phyloP scores from a whole-genome alignment of 2,888 invertebrate species.

The Ormyrus labotus region DNA sequence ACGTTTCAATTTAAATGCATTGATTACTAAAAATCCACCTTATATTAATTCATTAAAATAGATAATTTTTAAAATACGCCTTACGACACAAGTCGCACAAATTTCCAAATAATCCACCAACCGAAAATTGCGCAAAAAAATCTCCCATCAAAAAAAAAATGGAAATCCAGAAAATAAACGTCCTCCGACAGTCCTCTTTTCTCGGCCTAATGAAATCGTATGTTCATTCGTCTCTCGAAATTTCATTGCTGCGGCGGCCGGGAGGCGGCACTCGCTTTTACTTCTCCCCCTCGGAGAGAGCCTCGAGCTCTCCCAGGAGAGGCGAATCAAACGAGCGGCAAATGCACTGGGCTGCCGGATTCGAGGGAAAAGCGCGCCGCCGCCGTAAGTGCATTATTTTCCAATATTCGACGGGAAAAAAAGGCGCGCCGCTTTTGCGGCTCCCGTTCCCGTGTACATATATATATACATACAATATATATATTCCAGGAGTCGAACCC shows the following conservation, averaged over 20 bases:
- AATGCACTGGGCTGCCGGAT: conserved; percentile 37
- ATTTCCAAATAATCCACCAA: too few relatives aligned
- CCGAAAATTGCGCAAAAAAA: conserved; percentile 1
- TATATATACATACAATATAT: too few relatives aligned
- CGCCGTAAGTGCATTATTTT: conserved; percentile 72
- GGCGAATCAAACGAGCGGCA: conserved; percentile 56
- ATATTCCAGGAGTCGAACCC: conserved; percentile 45
- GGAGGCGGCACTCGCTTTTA: conserved; percentile 1
- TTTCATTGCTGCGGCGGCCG: conserved; percentile 27
- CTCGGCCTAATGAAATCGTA: conserved; percentile 45
- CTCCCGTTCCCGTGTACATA: background rate
- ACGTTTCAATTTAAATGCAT: too few relatives aligned
- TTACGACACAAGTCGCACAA: too few relatives aligned
- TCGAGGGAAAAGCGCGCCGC: conserved; percentile 12
- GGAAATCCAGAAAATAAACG: conserved; percentile 39
- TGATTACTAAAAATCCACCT: too few relatives aligned
- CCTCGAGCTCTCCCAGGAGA: conserved; percentile 50
- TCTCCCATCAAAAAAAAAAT: conserved; percentile 41
- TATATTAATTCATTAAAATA: too few relatives aligned
- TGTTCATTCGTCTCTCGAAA: conserved; percentile 50
- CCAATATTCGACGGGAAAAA: conserved; percentile 68
- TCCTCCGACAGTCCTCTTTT: background rate
- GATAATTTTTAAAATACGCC: too few relatives aligned
- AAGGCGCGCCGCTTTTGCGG: background rate
- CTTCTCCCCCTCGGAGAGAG: background rate